Evolutionary conservation across 2,888 invertebrate species (phyloP).

Genomic region (Oscheius sp.): DNA sequence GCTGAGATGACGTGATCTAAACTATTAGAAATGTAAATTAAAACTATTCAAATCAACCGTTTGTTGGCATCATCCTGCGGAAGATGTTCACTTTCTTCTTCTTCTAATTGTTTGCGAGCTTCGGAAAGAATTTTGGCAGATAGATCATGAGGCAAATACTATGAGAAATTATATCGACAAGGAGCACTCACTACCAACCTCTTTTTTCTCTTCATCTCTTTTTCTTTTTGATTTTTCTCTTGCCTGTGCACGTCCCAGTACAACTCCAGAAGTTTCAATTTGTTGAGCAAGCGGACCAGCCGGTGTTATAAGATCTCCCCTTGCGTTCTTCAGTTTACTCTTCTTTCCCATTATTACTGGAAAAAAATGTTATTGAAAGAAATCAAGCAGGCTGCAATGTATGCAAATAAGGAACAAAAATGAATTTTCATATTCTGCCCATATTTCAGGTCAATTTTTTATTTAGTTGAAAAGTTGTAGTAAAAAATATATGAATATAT

Average conservation of each 20-base stretch:
- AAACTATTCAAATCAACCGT: slow-evolving; percentile 10
- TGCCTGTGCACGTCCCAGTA: slow-evolving; percentile 47
- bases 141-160: slow-evolving; percentile 59
- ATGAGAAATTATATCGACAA: slow-evolving; percentile 10
- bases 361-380: background rate
- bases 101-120: slow-evolving; percentile 58
- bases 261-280: slow-evolving; percentile 60
- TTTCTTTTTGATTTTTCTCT: slow-evolving; percentile 58
- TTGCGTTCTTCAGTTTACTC: slow-evolving; percentile 52
- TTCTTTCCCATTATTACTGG: slow-evolving; percentile 58
- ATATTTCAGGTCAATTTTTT: no score
- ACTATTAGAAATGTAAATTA: background rate
- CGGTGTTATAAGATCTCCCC: slow-evolving; percentile 59
- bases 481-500: no score
- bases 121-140: slow-evolving; percentile 62
- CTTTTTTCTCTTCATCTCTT: slow-evolving; percentile 43
- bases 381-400: background rate
- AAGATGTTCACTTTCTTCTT: slow-evolving; percentile 46
- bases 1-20: slow-evolving; percentile 55
- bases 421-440: background rate
- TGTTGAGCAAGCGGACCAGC: slow-evolving; percentile 62
- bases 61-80: slow-evolving; percentile 34
- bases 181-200: slow-evolving; percentile 35
- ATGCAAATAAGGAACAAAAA: background rate
- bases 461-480: no score